Evolutionary conservation across 2,797 vertebrate genomes (phyloP), one percentile per base, ranked within the genome.

Genomic region (Oryzias sinensis): DNA sequence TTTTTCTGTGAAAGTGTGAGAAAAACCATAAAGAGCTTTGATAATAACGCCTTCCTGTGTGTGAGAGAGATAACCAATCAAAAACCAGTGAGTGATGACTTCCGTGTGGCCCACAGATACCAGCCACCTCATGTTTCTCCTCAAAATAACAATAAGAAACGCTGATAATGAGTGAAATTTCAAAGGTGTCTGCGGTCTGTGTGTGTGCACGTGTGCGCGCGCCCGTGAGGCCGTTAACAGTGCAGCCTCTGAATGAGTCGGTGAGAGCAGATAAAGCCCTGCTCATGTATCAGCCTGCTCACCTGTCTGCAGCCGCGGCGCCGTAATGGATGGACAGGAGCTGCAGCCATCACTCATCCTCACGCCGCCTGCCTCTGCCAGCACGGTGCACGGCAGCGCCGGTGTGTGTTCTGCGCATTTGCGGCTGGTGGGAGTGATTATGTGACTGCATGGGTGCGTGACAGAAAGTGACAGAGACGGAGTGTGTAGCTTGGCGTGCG

Each of bases 251-350:
- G 76, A 81, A 83, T 81, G 77, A 86, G 83, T 84, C 68, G 86
- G 86, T 82, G 82, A 73, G 82, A 49, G 82, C 82, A 87, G 87
- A 88, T 88, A 88, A 88, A 87, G 70, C 70, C 73, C 71, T 76
- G 81, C 87, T 88, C 87, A 88, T 88, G 87, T 86, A 88, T 88
- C 87, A 88, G 87, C 80, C 82, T 87, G 82, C 81, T 86, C 82
- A 87, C 80, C 87, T 88, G 85, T 88, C 87, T 83, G 74, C 80
- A 79, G 77, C 77, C 64, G 59, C 67, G 75, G 67, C 65, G 59
- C 58, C 5, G 73, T 88, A 88, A 88, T 88, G 85, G 87, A 88
- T 88, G 41, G 87, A 87, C 79, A 70, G 55, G 11, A 70, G 70
- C 76, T 50, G 63, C 68, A 43, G 51, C 79, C 83, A 89, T 89